Percentiles rank a stretch among this genome's conserved stretches.
Conservation (phyloP, 2,888 invertebrate species). For the Orthosia cruda region DNA sequence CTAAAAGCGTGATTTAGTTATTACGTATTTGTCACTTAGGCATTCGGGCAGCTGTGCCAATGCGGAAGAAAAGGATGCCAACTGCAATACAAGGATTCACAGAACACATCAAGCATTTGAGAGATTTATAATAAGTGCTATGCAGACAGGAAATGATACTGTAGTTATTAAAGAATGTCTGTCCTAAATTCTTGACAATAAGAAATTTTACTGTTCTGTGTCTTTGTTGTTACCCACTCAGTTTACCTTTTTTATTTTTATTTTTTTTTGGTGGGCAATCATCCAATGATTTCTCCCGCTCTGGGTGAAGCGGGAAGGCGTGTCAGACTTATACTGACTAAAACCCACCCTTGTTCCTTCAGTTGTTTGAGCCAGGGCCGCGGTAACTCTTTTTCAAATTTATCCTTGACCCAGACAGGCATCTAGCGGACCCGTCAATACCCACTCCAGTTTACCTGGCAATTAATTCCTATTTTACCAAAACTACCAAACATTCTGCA, state of each 20-base stretch:
- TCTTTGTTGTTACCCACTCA: no score
- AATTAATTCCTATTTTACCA: constrained; percentile 16
- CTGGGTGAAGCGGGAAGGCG: no score
- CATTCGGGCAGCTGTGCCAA: constrained; percentile 51
- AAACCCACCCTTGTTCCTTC: no score
- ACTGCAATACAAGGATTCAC: constrained; percentile 48
- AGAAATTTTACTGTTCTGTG: neutral
- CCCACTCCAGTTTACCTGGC: constrained; percentile 1
- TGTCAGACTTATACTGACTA: no score
- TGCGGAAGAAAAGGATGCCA: constrained; percentile 51
- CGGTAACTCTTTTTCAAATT: no score
- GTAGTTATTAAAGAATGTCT: neutral
- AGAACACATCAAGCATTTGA: constrained; percentile 30
- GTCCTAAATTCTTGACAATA: neutral
- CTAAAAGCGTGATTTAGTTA: constrained; percentile 44
- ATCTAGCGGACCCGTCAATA: neutral
- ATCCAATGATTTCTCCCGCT: no score
- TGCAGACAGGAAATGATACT: neutral
- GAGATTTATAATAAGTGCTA: constrained; percentile 20
- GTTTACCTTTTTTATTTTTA: constrained; percentile 17
- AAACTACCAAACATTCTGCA: constrained; percentile 17
- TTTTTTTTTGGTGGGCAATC: no score
- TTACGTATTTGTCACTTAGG: constrained; percentile 50
- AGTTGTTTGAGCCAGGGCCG: no score
- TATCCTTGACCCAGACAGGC: no score